A percentile compares a stretch with the other conserved stretches of the same genome.
phyloP scores from a whole-genome alignment of 2,888 invertebrate species.

The Clusia tigrina region DNA sequence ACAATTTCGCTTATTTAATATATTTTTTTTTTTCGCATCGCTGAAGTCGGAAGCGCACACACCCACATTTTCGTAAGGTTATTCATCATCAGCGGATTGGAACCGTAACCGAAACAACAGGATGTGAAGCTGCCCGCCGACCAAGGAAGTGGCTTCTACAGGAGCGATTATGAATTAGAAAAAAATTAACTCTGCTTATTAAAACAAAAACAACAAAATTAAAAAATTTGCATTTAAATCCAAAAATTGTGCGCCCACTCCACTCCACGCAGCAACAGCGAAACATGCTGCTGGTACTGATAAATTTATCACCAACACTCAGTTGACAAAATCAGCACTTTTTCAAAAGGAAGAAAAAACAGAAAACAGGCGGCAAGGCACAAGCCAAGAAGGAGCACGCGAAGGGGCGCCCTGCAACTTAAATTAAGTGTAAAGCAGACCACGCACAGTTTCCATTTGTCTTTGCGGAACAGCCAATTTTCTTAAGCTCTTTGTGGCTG shows the following conservation, averaged over 20 bases:
- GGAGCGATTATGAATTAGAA: conserved; percentile 9
- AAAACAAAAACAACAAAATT: conserved; percentile 60
- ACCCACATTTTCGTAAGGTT: conserved; percentile 34
- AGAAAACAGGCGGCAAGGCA: conserved; percentile 14
- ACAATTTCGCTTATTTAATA: not conserved
- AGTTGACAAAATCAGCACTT: conserved; percentile 61
- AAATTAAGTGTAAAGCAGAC: conserved; percentile 60
- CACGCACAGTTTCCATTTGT: conserved; percentile 60
- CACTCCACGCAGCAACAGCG: conserved; percentile 31
- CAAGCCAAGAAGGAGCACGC: conserved; percentile 22
- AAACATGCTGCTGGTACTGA: conserved; percentile 44
- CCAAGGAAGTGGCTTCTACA: conserved; percentile 12
- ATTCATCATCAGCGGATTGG: conserved; percentile 56
- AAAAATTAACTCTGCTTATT: conserved; percentile 47
- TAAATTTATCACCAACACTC: conserved; percentile 60
- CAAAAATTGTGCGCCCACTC: conserved; percentile 33
- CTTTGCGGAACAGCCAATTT: conserved; percentile 39
- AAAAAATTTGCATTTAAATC: conserved; percentile 61
- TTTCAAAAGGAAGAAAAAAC: conserved; percentile 30
- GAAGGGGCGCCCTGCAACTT: conserved; percentile 41
- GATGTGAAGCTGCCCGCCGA: conserved; percentile 34
- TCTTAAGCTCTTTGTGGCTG: not conserved
- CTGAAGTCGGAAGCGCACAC: not conserved
- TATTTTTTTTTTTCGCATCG: not conserved
- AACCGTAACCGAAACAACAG: conserved; percentile 43